These are phyloP conservation scores for Bombus cullumanus DNA, from an alignment of 1,140 invertebrate species.

Conservation along the genomic window DNA sequence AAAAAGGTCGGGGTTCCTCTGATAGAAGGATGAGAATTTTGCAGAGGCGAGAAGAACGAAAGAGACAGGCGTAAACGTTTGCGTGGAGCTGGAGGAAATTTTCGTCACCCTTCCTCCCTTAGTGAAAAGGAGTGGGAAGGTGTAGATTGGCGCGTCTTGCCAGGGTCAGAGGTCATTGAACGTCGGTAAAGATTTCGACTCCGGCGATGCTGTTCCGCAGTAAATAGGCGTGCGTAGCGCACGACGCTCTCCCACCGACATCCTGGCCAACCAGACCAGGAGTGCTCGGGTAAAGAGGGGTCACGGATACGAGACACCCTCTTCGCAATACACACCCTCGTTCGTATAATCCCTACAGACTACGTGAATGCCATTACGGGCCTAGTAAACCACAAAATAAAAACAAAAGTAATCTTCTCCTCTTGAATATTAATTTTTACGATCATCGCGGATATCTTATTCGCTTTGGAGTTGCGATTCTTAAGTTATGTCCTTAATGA, in stretches of 20 bases:
- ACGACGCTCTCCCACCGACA: constrained; percentile 17
- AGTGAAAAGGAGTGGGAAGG: background rate
- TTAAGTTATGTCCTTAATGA: background rate
- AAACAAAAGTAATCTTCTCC: background rate
- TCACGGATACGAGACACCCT: constrained; percentile 60
- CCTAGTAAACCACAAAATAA: constrained; percentile 45
- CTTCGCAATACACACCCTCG: constrained; percentile 43
- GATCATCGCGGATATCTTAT: background rate
- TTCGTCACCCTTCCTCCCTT: constrained; percentile 30
- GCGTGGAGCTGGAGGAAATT: constrained; percentile 51
- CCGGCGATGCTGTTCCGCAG: constrained; percentile 70
- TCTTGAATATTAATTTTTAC: background rate
- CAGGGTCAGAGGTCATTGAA: constrained; percentile 80
- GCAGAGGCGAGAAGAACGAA: constrained; percentile 12
- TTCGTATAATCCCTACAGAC: constrained; percentile 53
- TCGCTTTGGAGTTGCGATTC: background rate
- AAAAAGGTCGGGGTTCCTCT: background rate
- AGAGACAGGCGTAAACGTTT: constrained; percentile 41
- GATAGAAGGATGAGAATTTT: background rate
- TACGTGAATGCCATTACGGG: constrained; percentile 51
- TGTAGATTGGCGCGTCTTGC: constrained; percentile 54
- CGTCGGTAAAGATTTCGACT: constrained; percentile 79
- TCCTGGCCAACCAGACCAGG: constrained; percentile 21
- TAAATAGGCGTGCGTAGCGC: constrained; percentile 67
- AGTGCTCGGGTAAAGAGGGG: constrained; percentile 26